phyloP scores from a whole-genome alignment of 2,113 vertebrate genomes.

The Ploceus nigricollis region DNA sequence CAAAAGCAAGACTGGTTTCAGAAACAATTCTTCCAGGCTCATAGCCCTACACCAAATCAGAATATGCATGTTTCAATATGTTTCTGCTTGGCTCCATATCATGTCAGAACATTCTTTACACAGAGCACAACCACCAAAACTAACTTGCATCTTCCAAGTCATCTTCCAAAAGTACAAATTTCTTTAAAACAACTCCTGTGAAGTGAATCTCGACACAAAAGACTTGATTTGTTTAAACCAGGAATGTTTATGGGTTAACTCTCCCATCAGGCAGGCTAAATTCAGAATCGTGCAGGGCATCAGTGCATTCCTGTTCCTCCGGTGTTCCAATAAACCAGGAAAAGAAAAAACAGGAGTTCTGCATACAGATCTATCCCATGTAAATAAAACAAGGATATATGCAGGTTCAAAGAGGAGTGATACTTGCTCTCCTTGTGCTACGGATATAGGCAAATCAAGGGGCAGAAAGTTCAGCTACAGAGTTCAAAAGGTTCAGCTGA shows the following conservation, averaged over 20 bases:
- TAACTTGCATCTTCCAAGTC: not conserved
- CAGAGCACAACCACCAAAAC: not conserved
- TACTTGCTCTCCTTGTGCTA: not conserved
- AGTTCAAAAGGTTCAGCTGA: not conserved
- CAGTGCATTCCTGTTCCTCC: not conserved
- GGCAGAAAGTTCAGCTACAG: not conserved
- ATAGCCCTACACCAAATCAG: not conserved
- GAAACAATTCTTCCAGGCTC: not conserved
- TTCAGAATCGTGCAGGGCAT: not conserved
- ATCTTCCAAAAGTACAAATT: not conserved
- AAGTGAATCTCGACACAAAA: not conserved
- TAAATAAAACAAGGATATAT: not conserved
- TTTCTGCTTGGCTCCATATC: not conserved
- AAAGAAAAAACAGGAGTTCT: not conserved
- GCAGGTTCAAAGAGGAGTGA: not conserved
- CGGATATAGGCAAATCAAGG: not conserved
- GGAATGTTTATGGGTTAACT: not conserved
- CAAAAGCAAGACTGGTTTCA: not conserved
- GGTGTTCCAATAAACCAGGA: not conserved
- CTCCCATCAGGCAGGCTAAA: not conserved
- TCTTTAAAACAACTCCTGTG: not conserved
- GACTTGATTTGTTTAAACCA: not conserved
- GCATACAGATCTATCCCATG: not conserved
- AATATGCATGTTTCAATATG: not conserved
- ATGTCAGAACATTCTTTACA: not conserved